Conservation (phyloP, 2,797 vertebrate genomes). For the Chrysocyon brachyurus region DNA sequence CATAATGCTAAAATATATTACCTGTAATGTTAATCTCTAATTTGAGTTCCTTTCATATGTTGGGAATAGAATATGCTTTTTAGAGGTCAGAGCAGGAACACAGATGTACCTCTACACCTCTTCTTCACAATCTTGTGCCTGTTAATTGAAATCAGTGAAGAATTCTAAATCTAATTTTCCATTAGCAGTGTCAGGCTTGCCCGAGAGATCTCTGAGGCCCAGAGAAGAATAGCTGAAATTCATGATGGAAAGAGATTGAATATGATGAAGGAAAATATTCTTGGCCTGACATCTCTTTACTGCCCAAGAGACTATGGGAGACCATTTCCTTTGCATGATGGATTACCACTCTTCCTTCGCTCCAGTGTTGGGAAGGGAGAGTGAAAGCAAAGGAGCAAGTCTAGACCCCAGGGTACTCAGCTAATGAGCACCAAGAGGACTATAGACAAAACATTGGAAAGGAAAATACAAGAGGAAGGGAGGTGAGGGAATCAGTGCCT, state of each 20-base stretch:
- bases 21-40: slow-evolving; percentile 55
- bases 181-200: neutral
- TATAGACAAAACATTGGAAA: neutral
- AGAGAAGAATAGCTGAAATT: slow-evolving; percentile 31
- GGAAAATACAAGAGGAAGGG: neutral
- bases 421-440: neutral
- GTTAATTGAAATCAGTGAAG: slow-evolving; percentile 63
- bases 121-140: slow-evolving; percentile 14
- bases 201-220: slow-evolving; percentile 2
- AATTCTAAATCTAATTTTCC: slow-evolving; percentile 48
- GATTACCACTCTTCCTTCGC: neutral
- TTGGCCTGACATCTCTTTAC: neutral
- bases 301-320: neutral
- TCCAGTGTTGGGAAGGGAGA: neutral
- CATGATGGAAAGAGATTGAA: neutral
- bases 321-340: neutral
- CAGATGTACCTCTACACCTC: slow-evolving; percentile 2
- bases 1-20: slow-evolving; percentile 68
- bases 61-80: slow-evolving; percentile 51
- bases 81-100: neutral
- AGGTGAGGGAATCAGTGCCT: neutral
- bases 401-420: neutral
- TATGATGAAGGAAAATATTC: neutral
- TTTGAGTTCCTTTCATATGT: slow-evolving; percentile 46
- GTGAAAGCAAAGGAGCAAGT: neutral